Base-by-base conservation (phyloP, 2,113 vertebrate species). In the Lepisosteus osseus region DNA sequence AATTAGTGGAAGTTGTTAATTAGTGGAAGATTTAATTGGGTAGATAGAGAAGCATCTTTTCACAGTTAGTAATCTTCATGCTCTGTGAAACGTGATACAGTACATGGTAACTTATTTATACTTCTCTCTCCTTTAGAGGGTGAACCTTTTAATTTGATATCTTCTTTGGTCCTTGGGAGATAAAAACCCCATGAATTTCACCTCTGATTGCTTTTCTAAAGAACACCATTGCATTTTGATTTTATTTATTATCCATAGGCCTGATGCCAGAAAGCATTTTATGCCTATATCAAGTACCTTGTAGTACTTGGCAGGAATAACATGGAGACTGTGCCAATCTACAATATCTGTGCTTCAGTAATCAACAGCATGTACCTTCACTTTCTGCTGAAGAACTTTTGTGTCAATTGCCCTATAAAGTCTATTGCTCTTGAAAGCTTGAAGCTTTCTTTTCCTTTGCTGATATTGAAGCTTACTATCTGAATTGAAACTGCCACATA, bases 141-240 rank as follows among this genome's bases (percentile, higher is more conserved):
- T 63, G 81, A 29, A 29, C 29, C 0, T 29, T 78, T 55, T 90
- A 89, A 43, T 90, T 82, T 69, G 92, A 78, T 74, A 93, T 92
- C 0, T 0, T 92, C 90, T 76, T 59, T 81, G 78, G 61, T 66
- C 72, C 8, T 72, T 85, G 29, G 17, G 92, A 74, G 54, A 89
- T 82, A 11, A 76, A 74, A 74, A 85, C 79, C 0, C 86, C 79
- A 5, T 93, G 54, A 6, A 75, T 80, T 66, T 92, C 93, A 65
- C 89, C 86, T 9, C 87, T 76, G 1, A 94, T 87, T 1, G 85
- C 82, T 71, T 85, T 86, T 73, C 84, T 86, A 68, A 94, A 94
- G n/a, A 85, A 86, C 61, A 83, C 78, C 67, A 91, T 72, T 0
- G 91, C 86, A 3, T 82, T 78, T 74, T 83, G 74, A 75, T 77